Conservation (phyloP, 2,888 invertebrate genomes). For the Tiphia femorata region DNA sequence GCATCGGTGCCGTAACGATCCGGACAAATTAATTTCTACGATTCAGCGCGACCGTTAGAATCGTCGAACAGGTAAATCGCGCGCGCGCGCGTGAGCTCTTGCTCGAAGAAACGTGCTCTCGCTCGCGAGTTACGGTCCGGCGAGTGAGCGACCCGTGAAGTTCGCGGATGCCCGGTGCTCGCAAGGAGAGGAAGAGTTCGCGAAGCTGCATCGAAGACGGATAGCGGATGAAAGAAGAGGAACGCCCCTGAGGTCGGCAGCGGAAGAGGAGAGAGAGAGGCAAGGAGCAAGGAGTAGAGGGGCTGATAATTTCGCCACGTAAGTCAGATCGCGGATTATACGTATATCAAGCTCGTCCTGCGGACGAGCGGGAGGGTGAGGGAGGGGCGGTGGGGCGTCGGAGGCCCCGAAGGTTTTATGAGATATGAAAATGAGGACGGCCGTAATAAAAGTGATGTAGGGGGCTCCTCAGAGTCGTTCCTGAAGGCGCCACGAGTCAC, state of each 20-base stretch:
- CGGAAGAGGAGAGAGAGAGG: constrained; percentile 6
- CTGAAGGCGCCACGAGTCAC: constrained; percentile 70
- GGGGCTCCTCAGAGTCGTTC: constrained; percentile 71
- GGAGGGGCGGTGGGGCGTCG: constrained; percentile 18
- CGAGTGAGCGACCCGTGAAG: no score
- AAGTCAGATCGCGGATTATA: constrained; percentile 55
- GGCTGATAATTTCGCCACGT: constrained; percentile 49
- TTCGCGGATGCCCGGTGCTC: no score
- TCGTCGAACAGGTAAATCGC: no score
- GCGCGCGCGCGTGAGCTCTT: no score
- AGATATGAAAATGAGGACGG: constrained; percentile 70
- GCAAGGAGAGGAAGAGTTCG: no score
- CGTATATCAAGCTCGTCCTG: constrained; percentile 51
- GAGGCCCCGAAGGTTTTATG: constrained; percentile 63
- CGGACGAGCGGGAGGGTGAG: constrained; percentile 31
- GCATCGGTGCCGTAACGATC: no score
- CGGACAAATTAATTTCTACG: no score
- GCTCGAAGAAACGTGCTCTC: no score
- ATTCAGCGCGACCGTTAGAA: no score
- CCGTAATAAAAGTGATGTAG: constrained; percentile 72
- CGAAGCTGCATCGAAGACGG: no score
- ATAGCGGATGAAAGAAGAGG: constrained; percentile 21
- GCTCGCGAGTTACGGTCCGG: no score
- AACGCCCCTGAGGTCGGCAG: constrained; percentile 13
- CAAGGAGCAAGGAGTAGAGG: background rate